Evolutionary conservation across 1,140 invertebrate genomes (phyloP), one percentile per base, ranked within the genome.

Genomic region (Megathymus violae): DNA sequence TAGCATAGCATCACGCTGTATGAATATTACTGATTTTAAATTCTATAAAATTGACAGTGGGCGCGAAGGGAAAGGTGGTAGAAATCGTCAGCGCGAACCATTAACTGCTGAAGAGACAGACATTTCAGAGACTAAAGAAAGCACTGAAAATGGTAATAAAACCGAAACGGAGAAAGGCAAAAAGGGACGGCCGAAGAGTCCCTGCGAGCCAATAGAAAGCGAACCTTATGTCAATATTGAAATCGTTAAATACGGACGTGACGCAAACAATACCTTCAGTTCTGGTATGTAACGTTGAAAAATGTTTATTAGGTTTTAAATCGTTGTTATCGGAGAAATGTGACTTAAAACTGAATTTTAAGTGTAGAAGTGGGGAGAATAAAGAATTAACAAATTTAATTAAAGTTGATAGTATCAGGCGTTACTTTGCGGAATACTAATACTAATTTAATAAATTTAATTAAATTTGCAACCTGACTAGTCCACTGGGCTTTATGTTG

Each of bases 181-280:
- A 54, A 91, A 88, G 61, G 85, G 81, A 34, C 69, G 85, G 14
- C 80, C 92, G 1, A 92, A 93, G 51, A 92, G 90, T 19, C 92
- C 92, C 1, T 93, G 92, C 62, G 91, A 93, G 61, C 80, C 92
- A 0, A 89, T 95, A n/a, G 88, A 92, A 3, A 93, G 92, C 19
- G 94, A 94, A 71, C 92, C 93, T 0, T 95, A 93, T 70, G 92
- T 95, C 15, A 93, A 94, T 67, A 92, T 95, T 7, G 94, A 95
- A 67, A 92, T 95, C 38, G 90, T 95, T 1, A 93, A 94, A 76
- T 91, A 91, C 68, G 93, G 94, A 16, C 80, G 91, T 15, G 93
- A 94, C 71, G 90, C 91, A 1, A 94, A 94, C 69, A 91, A 92
- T 15, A 93, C 92, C 0, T 93, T 92, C 71, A 93, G 93, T 67